A percentile compares a stretch with the other conserved stretches of the same genome.
These are phyloP conservation scores for Ceyx margarethae DNA, from an alignment of 2,113 vertebrate species.

Conservation along the genomic window DNA sequence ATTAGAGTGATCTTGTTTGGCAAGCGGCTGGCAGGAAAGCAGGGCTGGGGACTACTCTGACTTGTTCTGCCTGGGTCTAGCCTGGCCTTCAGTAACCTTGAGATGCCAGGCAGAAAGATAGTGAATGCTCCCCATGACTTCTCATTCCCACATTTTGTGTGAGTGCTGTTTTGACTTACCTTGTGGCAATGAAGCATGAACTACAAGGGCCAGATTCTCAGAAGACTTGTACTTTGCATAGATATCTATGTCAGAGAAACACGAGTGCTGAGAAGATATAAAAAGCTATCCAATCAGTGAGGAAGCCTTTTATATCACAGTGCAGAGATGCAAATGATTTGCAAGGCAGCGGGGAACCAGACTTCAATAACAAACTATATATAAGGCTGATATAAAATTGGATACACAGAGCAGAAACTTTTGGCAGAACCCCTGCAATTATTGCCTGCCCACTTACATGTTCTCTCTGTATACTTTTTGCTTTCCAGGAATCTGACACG, in stretches of 20 bases:
- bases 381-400: neutral
- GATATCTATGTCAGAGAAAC: conserved; percentile 28
- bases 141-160: conserved; percentile 29
- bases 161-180: conserved; percentile 13
- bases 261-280: conserved; percentile 20
- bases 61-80: neutral
- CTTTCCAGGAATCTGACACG: neutral
- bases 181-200: conserved; percentile 30
- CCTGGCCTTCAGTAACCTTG: neutral
- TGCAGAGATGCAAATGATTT: conserved; percentile 35
- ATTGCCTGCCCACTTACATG: neutral
- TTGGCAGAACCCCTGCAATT: neutral
- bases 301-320: conserved; percentile 39
- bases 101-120: neutral
- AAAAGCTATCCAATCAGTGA: conserved; percentile 30
- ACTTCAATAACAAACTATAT: neutral
- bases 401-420: neutral
- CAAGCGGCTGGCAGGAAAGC: neutral
- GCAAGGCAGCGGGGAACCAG: neutral
- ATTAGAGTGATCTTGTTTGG: neutral
- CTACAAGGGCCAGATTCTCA: neutral
- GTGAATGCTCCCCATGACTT: neutral
- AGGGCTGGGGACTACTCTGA: neutral
- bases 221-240: conserved; percentile 52
- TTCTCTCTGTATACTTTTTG: neutral